These are phyloP conservation scores for Ataeniobius toweri DNA, from an alignment of 2,797 vertebrate species.

Conservation along the genomic window DNA sequence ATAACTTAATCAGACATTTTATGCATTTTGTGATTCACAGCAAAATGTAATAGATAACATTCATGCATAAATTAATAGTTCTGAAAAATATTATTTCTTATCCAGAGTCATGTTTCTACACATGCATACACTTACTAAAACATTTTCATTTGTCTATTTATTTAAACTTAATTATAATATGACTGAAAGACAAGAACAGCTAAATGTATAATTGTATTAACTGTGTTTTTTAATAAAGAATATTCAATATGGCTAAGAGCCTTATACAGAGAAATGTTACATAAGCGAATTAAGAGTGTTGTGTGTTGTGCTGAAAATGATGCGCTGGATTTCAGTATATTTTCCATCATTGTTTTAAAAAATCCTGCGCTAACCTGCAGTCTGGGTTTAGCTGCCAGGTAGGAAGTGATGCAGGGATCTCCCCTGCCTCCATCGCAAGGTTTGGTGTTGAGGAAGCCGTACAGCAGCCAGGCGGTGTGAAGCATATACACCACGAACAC, in stretches of 20 bases:
- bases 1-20: background rate
- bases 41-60: background rate
- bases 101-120: too few relatives aligned
- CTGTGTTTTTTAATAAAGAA: too few relatives aligned
- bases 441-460: conserved; percentile 92
- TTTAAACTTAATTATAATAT: background rate
- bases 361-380: conserved; percentile 82
- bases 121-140: too few relatives aligned
- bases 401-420: conserved; percentile 86
- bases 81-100: too few relatives aligned
- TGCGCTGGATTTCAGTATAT: background rate
- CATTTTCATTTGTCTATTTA: background rate
- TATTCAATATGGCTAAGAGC: background rate
- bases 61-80: background rate
- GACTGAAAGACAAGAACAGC: background rate
- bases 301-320: background rate
- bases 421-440: conserved; percentile 80
- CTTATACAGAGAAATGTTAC: background rate
- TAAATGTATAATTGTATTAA: background rate
- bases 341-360: background rate
- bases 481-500: conserved; percentile 91
- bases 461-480: conserved; percentile 95
- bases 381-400: conserved; percentile 85
- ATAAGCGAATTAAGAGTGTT: background rate
- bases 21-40: background rate